A percentile compares a stretch with the other conserved stretches of the same genome.
phyloP scores from a whole-genome alignment of 1,140 invertebrate species.

The Drosophila setifemur region DNA sequence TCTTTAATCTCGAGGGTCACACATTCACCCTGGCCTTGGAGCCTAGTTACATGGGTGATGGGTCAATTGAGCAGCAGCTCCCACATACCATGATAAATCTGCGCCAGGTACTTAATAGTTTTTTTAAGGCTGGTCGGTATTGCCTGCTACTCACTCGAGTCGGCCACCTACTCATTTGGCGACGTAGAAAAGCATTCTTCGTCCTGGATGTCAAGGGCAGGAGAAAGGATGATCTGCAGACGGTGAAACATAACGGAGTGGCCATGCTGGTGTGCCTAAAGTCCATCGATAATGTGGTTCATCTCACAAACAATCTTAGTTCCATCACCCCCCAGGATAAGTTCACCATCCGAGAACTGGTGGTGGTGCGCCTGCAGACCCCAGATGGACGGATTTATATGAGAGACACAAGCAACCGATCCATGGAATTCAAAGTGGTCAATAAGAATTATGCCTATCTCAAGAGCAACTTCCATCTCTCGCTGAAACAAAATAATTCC shows the following conservation, averaged over 20 bases:
- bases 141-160: constrained; percentile 45
- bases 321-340: constrained; percentile 12
- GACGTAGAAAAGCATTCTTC: constrained; percentile 37
- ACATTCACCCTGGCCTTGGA: constrained; percentile 62
- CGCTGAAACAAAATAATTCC: constrained; percentile 24
- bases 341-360: constrained; percentile 61
- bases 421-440: constrained; percentile 43
- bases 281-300: constrained; percentile 52
- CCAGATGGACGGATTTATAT: constrained; percentile 50
- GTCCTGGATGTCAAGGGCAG: constrained; percentile 57
- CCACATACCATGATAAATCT: constrained; percentile 40
- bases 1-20: constrained; percentile 52
- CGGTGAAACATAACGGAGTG: constrained; percentile 11
- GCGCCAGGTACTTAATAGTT: constrained; percentile 20
- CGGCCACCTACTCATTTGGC: constrained; percentile 63
- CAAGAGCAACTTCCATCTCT: constrained; percentile 51
- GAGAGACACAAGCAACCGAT: constrained; percentile 28
- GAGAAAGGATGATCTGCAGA: constrained; percentile 8
- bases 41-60: constrained; percentile 23
- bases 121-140: constrained; percentile 51
- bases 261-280: constrained; percentile 52
- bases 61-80: background rate
- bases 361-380: constrained; percentile 55
- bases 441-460: constrained; percentile 70
- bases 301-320: constrained; percentile 48